Evolutionary conservation across 2,888 invertebrate genomes (phyloP).

Genomic region (Aproaerema taeniolella): DNA sequence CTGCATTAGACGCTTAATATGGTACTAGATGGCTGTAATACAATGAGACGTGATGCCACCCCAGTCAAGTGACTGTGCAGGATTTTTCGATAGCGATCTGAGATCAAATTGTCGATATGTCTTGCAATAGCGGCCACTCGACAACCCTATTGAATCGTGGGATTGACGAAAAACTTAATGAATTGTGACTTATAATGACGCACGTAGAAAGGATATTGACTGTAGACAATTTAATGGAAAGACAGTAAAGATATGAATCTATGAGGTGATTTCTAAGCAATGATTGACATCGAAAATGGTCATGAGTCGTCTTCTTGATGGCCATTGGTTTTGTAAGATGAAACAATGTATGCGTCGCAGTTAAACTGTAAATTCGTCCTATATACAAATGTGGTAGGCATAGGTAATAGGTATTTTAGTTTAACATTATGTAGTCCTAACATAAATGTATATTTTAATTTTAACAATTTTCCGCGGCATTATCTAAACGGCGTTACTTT

Average conservation of each 20-base stretch:
- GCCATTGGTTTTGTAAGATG: too few species aligned
- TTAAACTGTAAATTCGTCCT: too few species aligned
- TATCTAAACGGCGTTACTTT: too few species aligned
- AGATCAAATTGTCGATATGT: slow-evolving; percentile 69
- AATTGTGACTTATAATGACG: slow-evolving; percentile 74
- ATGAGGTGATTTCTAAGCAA: slow-evolving; percentile 2
- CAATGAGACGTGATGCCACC: slow-evolving; percentile 73
- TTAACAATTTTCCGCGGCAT: too few species aligned
- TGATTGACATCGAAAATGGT: slow-evolving; percentile 6
- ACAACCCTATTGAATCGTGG: slow-evolving; percentile 70
- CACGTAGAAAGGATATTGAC: slow-evolving; percentile 54
- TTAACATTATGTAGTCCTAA: too few species aligned
- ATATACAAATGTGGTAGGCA: too few species aligned
- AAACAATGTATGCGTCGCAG: too few species aligned
- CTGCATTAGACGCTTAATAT: slow-evolving; percentile 70
- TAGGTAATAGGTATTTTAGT: too few species aligned
- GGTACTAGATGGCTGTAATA: slow-evolving; percentile 65
- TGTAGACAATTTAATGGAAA: slow-evolving; percentile 33
- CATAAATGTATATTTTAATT: too few species aligned
- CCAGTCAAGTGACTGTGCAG: slow-evolving; percentile 73
- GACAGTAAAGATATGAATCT: slow-evolving; percentile 17
- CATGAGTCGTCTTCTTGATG: neutral
- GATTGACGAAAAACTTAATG: slow-evolving; percentile 72
- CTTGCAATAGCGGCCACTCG: slow-evolving; percentile 62
- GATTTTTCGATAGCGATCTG: slow-evolving; percentile 67